Conservation (phyloP, 1,140 invertebrate genomes). For the Eufriesea mexicana region DNA sequence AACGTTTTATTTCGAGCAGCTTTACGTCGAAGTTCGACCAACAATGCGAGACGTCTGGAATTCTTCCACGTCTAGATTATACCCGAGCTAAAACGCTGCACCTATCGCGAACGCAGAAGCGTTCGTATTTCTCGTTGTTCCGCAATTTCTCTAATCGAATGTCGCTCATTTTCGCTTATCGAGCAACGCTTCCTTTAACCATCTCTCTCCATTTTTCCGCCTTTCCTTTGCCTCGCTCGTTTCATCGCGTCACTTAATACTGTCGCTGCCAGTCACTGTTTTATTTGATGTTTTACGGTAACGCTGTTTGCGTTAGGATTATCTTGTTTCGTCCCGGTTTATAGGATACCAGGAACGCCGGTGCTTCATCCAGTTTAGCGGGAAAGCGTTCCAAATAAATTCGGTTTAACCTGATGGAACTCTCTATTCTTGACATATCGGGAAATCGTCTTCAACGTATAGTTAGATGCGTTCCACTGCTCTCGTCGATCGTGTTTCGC, state of each 20-base stretch:
- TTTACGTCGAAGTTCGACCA: too few relatives aligned
- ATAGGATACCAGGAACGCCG: constrained; percentile 11
- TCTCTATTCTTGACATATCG: not conserved
- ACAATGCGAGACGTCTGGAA: not conserved
- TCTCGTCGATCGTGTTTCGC: too few relatives aligned
- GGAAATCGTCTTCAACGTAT: not conserved
- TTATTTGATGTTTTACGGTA: constrained; percentile 29
- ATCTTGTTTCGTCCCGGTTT: constrained; percentile 16
- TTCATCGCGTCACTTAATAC: constrained; percentile 25
- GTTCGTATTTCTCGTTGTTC: not conserved
- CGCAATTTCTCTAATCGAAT: constrained; percentile 10
- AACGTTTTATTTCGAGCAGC: not conserved
- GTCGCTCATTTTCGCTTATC: constrained; percentile 19
- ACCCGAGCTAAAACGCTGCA: not conserved
- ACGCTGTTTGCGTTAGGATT: constrained; percentile 36
- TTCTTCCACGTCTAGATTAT: not conserved
- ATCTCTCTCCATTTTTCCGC: not conserved
- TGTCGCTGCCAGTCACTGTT: constrained; percentile 31
- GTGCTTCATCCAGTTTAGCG: constrained; percentile 3
- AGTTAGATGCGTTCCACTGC: not conserved
- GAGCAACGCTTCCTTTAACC: not conserved
- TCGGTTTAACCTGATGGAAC: constrained; percentile 3
- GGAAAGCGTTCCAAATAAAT: constrained; percentile 25
- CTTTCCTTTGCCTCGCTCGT: not conserved
- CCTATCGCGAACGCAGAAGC: not conserved